Conservation (phyloP, 30 jellyfish, hydroid and myxozoan species). For the Sanderia malayensis region DNA sequence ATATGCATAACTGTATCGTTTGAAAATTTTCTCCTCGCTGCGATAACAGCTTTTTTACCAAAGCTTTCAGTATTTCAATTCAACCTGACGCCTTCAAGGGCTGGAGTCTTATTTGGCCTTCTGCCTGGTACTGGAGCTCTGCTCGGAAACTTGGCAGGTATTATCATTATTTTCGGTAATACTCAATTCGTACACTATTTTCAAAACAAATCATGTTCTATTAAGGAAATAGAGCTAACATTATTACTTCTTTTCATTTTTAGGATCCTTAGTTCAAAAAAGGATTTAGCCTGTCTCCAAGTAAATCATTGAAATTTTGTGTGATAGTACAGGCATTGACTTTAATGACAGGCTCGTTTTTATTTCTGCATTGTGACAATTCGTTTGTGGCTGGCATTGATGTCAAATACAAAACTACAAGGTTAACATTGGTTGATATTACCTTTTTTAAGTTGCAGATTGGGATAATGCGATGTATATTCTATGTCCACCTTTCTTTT, state of each 20-base stretch:
- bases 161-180: no score
- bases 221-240: no score
- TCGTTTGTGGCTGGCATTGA: slow-evolving; percentile 42
- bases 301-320: slow-evolving; percentile 12
- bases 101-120: slow-evolving; percentile 34
- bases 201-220: no score
- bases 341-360: not conserved
- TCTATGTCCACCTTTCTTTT: no score
- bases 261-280: slow-evolving; percentile 32
- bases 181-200: no score
- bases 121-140: slow-evolving; percentile 33
- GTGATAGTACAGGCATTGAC: slow-evolving; percentile 15
- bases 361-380: slow-evolving; percentile 34
- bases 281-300: slow-evolving; percentile 10
- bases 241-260: no score
- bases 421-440: no score
- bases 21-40: slow-evolving; percentile 28
- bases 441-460: no score
- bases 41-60: slow-evolving; percentile 56
- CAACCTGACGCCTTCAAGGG: slow-evolving; percentile 52
- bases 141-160: slow-evolving; percentile 56
- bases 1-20: slow-evolving; percentile 46
- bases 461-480: no score
- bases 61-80: slow-evolving; percentile 61
- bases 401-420: no score